phyloP scores from a whole-genome alignment of 2,113 vertebrate genomes.

The Cariama cristata region DNA sequence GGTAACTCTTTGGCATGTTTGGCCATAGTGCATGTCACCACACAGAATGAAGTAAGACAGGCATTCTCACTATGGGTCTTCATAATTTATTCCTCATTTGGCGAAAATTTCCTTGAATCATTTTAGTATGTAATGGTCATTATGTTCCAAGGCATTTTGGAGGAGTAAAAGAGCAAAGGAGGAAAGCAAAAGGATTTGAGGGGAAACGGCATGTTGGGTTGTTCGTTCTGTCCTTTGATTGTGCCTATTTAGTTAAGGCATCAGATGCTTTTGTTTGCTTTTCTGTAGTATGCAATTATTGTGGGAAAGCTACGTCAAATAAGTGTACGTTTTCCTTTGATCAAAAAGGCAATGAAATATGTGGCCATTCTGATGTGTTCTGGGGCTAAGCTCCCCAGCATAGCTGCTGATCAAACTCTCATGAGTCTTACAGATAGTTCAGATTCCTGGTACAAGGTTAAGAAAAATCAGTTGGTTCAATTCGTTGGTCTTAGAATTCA shows the following conservation, averaged over 20 bases:
- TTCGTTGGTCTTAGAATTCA: background rate
- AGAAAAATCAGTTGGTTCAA: background rate
- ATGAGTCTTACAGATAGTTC: background rate
- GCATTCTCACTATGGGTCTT: background rate
- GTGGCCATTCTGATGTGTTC: slow-evolving; percentile 45
- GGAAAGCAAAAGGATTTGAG: slow-evolving; percentile 36
- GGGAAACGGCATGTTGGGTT: background rate
- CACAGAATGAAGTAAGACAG: background rate
- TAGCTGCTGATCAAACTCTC: slow-evolving; percentile 18
- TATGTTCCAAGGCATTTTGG: slow-evolving; percentile 11
- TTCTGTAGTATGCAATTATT: slow-evolving; percentile 31
- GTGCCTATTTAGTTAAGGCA: slow-evolving; percentile 38
- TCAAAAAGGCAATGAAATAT: slow-evolving; percentile 9
- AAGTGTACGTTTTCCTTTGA: slow-evolving; percentile 32
- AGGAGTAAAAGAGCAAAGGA: background rate
- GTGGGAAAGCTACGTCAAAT: slow-evolving; percentile 38
- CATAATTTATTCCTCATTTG: slow-evolving; percentile 10
- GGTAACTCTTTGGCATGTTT: background rate
- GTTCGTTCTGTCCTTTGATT: slow-evolving; percentile 42
- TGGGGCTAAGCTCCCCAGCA: background rate
- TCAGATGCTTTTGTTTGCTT: slow-evolving; percentile 27
- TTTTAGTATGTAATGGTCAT: background rate
- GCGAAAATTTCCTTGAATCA: background rate
- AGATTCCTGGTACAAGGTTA: background rate
- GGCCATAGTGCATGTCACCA: background rate